Evolutionary conservation across 2,888 invertebrate species (phyloP).

Genomic region (Neelides folsomi): DNA sequence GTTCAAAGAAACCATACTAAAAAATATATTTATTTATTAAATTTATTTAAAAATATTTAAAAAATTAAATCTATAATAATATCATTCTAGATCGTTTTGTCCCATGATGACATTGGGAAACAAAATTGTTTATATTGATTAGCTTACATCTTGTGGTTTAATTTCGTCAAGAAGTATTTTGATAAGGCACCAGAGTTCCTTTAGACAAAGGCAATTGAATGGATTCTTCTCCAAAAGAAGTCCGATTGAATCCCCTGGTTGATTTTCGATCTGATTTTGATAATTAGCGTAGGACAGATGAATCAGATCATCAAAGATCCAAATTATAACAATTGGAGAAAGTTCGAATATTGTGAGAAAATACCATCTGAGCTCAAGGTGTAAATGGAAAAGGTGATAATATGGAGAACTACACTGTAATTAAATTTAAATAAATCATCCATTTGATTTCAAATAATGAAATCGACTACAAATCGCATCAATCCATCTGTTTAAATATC

Average conservation of each 20-base stretch:
- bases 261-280: neutral
- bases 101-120: neutral
- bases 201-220: constrained; percentile 46
- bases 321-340: constrained; percentile 8
- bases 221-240: constrained; percentile 40
- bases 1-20: constrained; percentile 22
- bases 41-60: neutral
- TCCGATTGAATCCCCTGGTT: neutral
- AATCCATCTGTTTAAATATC: constrained; percentile 1
- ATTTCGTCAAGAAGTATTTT: constrained; percentile 39
- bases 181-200: constrained; percentile 47
- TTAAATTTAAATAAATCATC: constrained; percentile 1
- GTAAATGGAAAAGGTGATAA: constrained; percentile 43
- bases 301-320: constrained; percentile 25
- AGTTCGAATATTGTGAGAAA: constrained; percentile 35
- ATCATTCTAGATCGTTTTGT: neutral
- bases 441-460: neutral
- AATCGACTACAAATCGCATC: too few species aligned
- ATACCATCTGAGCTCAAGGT: constrained; percentile 43
- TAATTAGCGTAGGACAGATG: constrained; percentile 17
- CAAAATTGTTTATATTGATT: neutral
- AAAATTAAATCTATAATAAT: neutral
- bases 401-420: constrained; percentile 40
- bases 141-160: constrained; percentile 15
- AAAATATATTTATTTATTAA: neutral